A percentile compares a stretch with the other conserved stretches of the same genome.
phyloP scores from a whole-genome alignment of 2,888 invertebrate species.

The Odontocerum albicorne region DNA sequence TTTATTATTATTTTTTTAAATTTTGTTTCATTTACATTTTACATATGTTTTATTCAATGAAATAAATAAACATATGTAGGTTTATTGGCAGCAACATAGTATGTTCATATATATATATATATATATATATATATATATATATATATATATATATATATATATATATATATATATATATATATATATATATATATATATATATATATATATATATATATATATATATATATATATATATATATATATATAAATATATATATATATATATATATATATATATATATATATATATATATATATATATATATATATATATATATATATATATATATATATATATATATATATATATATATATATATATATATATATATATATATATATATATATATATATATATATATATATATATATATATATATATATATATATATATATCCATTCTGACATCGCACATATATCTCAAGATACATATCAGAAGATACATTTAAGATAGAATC shows the following conservation, averaged over 20 bases:
- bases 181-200: constrained; percentile 7
- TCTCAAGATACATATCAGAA: too few species aligned
- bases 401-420: not conserved
- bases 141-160: constrained; percentile 3
- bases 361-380: constrained; percentile 1
- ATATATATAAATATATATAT: constrained; percentile 6
- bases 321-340: constrained; percentile 4
- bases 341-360: constrained; percentile 6
- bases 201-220: constrained; percentile 7
- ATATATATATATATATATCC: not conserved
- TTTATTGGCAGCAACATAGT: too few species aligned
- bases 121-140: not conserved
- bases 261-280: constrained; percentile 6
- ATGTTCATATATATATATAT: not conserved
- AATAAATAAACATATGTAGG: too few species aligned
- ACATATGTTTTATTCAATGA: too few species aligned
- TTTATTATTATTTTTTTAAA: too few species aligned
- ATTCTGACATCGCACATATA: not conserved
- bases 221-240: constrained; percentile 5
- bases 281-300: constrained; percentile 7
- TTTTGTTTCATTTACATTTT: too few species aligned
- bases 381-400: not conserved
- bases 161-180: constrained; percentile 7
- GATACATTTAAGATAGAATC: too few species aligned
- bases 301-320: constrained; percentile 7